Evolutionary conservation across 2,113 vertebrate species (phyloP).

Genomic region (Alouatta palliata): DNA sequence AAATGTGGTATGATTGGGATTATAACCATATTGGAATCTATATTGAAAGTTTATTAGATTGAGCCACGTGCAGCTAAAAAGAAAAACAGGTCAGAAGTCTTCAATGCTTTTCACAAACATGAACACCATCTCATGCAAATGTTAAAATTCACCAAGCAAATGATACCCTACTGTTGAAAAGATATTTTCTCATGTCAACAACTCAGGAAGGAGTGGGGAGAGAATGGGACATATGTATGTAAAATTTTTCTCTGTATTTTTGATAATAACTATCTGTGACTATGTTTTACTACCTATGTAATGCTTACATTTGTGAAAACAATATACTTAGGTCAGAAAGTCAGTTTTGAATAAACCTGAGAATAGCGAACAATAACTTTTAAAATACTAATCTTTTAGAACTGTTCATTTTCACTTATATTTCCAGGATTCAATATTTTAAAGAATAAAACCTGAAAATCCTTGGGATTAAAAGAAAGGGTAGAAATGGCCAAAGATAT

Average conservation of each 20-base stretch:
- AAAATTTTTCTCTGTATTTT: conserved; percentile 20
- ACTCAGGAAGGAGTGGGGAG: neutral
- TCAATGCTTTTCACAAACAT: conserved; percentile 33
- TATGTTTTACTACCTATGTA: neutral
- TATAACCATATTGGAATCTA: conserved; percentile 49
- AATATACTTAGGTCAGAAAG: neutral
- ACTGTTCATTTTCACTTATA: conserved; percentile 5
- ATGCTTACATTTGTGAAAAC: conserved; percentile 41
- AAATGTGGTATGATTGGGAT: neutral
- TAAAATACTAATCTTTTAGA: neutral
- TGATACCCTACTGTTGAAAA: neutral
- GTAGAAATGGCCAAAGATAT: conserved; percentile 1
- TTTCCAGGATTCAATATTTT: conserved; percentile 45
- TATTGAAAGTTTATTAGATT: conserved; percentile 50
- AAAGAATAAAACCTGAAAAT: conserved; percentile 33
- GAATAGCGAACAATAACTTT: neutral
- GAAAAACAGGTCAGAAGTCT: conserved; percentile 31
- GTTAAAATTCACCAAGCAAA: conserved; percentile 48
- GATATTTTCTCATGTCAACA: conserved; percentile 21
- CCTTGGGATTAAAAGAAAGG: neutral
- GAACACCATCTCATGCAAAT: neutral
- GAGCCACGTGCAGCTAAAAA: conserved; percentile 25
- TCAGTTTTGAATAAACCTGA: neutral
- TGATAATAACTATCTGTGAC: neutral
- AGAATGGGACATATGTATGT: neutral